phyloP scores from a whole-genome alignment of 1,140 invertebrate genomes.

The Melitaea cinxia region DNA sequence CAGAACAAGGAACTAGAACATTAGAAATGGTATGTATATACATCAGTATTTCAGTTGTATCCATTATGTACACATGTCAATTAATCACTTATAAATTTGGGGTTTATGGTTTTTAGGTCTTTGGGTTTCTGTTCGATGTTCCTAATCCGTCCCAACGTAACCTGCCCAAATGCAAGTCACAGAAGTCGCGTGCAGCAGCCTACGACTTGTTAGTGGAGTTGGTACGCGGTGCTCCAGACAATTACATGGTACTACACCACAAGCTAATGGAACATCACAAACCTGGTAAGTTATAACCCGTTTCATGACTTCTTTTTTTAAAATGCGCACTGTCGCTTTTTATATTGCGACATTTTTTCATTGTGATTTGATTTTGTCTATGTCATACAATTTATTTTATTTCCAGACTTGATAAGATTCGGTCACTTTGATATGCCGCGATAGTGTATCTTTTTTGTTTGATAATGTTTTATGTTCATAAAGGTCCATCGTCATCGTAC shows the following conservation, averaged over 20 bases:
- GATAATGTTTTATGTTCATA: too few species aligned
- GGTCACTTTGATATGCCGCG: too few species aligned
- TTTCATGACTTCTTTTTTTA: too few species aligned
- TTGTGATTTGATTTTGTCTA: too few species aligned
- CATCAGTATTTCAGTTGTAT: neutral
- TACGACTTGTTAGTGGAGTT: conserved; percentile 95
- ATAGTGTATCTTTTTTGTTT: too few species aligned
- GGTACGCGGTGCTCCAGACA: conserved; percentile 91
- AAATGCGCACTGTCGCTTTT: too few species aligned
- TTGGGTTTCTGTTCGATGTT: conserved; percentile 94
- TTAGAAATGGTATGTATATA: conserved; percentile 82
- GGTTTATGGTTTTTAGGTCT: conserved; percentile 83
- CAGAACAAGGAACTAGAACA: conserved; percentile 88
- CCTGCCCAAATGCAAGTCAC: conserved; percentile 96
- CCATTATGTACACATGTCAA: neutral
- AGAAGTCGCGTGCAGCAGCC: conserved; percentile 91
- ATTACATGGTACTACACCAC: conserved; percentile 91
- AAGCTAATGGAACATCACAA: conserved; percentile 93
- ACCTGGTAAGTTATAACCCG: conserved; percentile 83
- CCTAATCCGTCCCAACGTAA: conserved; percentile 92
- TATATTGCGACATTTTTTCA: too few species aligned
- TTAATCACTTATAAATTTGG: too few species aligned
- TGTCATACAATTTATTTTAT: too few species aligned
- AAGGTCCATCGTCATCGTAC: conserved; percentile 91
- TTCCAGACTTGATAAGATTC: too few species aligned